phyloP scores from a whole-genome alignment of 2,888 invertebrate genomes.

The Hybos culiciformis region DNA sequence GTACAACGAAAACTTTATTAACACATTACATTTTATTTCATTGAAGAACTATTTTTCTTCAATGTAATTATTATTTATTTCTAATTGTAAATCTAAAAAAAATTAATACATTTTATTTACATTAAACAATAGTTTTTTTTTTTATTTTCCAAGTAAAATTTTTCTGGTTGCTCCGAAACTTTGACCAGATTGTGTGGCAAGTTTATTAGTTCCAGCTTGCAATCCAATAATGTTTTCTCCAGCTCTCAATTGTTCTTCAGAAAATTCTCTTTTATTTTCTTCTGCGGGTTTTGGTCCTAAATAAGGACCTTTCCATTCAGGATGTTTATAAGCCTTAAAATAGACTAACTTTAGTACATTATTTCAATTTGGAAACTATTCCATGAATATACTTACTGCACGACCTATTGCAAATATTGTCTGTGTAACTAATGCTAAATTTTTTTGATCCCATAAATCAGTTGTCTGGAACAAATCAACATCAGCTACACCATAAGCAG shows the following conservation, averaged over 20 bases:
- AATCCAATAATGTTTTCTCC: slow-evolving; percentile 74
- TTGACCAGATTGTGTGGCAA: slow-evolving; percentile 74
- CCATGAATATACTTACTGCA: slow-evolving; percentile 43
- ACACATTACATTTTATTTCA: too few species aligned
- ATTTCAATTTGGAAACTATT: not conserved
- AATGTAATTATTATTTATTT: too few species aligned
- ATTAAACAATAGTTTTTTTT: too few species aligned
- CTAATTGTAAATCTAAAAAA: too few species aligned
- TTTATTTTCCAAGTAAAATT: slow-evolving; percentile 62
- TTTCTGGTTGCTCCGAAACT: slow-evolving; percentile 75
- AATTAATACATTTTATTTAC: too few species aligned
- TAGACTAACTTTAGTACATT: not conserved
- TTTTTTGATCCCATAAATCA: slow-evolving; percentile 82
- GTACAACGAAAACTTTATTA: too few species aligned
- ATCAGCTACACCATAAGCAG: slow-evolving; percentile 71
- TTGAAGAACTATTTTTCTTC: too few species aligned
- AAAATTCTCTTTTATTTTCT: slow-evolving; percentile 68
- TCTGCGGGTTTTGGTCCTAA: slow-evolving; percentile 78
- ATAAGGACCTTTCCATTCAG: slow-evolving; percentile 69
- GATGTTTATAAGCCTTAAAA: slow-evolving; percentile 58
- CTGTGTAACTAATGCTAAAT: slow-evolving; percentile 74
- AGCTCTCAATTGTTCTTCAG: slow-evolving; percentile 67
- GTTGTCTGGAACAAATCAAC: slow-evolving; percentile 83
- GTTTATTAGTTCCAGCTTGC: slow-evolving; percentile 76
- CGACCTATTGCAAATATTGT: slow-evolving; percentile 81